Evolutionary conservation across 2,797 vertebrate species (phyloP).

Genomic region (Karalla daura): DNA sequence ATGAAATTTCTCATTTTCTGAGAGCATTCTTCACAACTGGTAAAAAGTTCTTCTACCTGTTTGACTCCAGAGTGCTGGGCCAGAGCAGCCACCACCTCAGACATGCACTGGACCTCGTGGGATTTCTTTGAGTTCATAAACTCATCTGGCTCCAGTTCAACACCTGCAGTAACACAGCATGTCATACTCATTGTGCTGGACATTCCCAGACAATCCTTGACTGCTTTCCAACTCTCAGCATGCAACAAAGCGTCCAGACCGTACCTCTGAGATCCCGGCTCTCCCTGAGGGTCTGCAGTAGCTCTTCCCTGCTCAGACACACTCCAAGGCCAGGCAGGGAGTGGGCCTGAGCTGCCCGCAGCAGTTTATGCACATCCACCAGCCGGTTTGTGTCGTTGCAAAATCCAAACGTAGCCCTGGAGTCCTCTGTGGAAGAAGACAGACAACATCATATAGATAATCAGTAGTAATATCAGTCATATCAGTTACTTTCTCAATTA

Average conservation of each 20-base stretch:
- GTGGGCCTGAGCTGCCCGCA: slow-evolving; percentile 83
- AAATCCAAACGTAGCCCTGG: slow-evolving; percentile 83
- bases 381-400: slow-evolving; percentile 85
- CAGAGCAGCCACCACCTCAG: slow-evolving; percentile 87
- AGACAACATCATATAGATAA: no score
- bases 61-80: slow-evolving; percentile 85
- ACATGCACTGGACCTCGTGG: slow-evolving; percentile 97
- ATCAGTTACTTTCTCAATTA: no score
- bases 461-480: not conserved
- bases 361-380: slow-evolving; percentile 82
- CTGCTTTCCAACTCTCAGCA: slow-evolving; percentile 27
- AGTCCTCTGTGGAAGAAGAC: slow-evolving; percentile 62
- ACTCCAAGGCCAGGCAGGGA: slow-evolving; percentile 87
- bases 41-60: slow-evolving; percentile 83
- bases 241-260: not conserved
- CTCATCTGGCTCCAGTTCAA: slow-evolving; percentile 84
- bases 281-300: slow-evolving; percentile 79
- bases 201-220: not conserved
- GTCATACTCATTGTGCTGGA: not conserved
- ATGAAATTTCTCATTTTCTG: no score
- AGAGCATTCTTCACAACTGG: not conserved
- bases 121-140: slow-evolving; percentile 99
- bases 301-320: slow-evolving; percentile 84
- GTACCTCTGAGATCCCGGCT: slow-evolving; percentile 43
- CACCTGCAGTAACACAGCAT: slow-evolving; percentile 56